Evolutionary conservation across 2,113 vertebrate species (phyloP), one percentile per base, ranked within the genome.

Genomic region (Diphyllodes magnificus): DNA sequence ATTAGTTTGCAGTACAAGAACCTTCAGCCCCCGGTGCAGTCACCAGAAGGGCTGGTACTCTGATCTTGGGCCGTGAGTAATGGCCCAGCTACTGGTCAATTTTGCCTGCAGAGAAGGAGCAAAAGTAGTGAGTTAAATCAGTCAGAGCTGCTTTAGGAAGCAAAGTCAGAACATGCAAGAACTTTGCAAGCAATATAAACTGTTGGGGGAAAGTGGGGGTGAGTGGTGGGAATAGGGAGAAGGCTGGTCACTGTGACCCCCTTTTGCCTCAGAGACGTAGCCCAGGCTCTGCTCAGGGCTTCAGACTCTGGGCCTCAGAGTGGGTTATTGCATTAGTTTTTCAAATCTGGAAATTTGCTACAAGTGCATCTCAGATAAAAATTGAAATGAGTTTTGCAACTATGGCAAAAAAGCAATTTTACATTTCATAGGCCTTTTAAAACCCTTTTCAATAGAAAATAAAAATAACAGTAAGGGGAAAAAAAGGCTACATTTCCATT

Each of bases 321-420:
- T n/a, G 27, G n/a, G n/a, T 42, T 83, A 28, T 24, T 88, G 65
- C 17, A 37, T n/a, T 57, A 1, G 9, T 8, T 88, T 81, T 84
- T 78, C 60, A 79, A 23, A 56, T 84, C 88, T 95, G 86, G 86
- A 90, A 96, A 93, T 86, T 68, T 90, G 76, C 60, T 96, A 61
- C 88, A 88, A 96, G 85, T 15, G 40, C 56, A 96, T 84, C 85
- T 78, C 82, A 84, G 94, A 94, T 82, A 88, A 86, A 96, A 93
- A 86, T 7, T 90, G 85, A 95, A 97, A 93, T 68, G 93, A 96
- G 92, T 86, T 94, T 94, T 93, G 88, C 93, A 90, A 95, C 82
- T 88, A 83, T 51, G 83, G 92, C 88, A 95, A 86, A 88, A 97
- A 95, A 95, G 92, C 90, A 95, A 96, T 96, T 96, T 92, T 94